Evolutionary conservation across 2,113 vertebrate genomes (phyloP).

Genomic region (Suricata suricatta): DNA sequence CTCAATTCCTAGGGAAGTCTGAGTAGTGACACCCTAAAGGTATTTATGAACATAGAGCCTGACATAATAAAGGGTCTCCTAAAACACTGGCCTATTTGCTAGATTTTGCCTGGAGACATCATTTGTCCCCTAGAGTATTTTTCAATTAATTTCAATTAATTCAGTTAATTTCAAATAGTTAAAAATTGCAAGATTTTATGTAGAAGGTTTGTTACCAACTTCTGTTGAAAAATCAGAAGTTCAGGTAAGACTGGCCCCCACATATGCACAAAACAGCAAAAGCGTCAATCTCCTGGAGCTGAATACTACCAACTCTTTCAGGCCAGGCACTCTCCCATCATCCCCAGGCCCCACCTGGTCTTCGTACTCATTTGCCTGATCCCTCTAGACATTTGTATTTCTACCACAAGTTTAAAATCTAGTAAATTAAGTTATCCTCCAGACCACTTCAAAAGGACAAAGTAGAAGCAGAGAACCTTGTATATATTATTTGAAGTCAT

Average conservation of each 20-base stretch:
- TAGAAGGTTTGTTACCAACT: background rate
- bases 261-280: background rate
- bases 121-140: background rate
- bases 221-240: background rate
- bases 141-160: background rate
- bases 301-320: rapidly evolving
- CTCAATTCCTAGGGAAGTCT: background rate
- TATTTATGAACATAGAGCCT: background rate
- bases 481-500: background rate
- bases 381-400: background rate
- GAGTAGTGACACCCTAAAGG: background rate
- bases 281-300: rapidly evolving
- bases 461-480: background rate
- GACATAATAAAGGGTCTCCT: background rate
- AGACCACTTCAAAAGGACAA: background rate
- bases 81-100: background rate
- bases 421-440: background rate
- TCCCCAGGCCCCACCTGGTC: rapidly evolving
- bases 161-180: background rate
- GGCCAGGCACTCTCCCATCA: rapidly evolving
- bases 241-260: background rate
- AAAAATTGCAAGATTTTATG: background rate
- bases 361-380: background rate
- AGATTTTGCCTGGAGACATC: background rate
- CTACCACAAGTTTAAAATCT: background rate